Evolutionary conservation across 1,140 invertebrate genomes (phyloP), one percentile per base, ranked within the genome.

Genomic region (Drosophila ironensis): DNA sequence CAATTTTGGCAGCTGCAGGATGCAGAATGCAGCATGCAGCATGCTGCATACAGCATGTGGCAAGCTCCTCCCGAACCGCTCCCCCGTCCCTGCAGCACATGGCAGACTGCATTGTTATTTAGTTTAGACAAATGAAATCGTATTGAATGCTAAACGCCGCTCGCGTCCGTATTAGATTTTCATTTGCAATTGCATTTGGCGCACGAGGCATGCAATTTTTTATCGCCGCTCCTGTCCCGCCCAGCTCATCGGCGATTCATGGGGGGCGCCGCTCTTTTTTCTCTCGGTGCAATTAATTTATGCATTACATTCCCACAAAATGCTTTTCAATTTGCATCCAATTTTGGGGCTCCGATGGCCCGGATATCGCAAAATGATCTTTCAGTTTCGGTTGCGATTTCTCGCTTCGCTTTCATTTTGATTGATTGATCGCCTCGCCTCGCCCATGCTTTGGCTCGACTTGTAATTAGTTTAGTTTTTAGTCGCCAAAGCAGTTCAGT

Each of bases 121-220:
- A 81, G 75, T 80, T 80, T 80, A 81, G 76, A 71, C 66, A 70
- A 80, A 80, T 78, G 72, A 42, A 80, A 80, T 80, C 45, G 2
- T 22, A 3, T 22, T 2, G 70, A 70, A 78, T 73, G 69, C 74
- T 78, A 77, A 77, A 67, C 47, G 75, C 42, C 44, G 53, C n/a
- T n/a, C 33, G 60, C 27, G 46, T 80, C 52, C 70, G 67, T 53
- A 71, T 74, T 63, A 50, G 40, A 82, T 72, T 82, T 81, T 72
- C 60, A 75, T 81, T 77, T 82, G 63, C 64, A 63, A 75, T 75
- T 72, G 48, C 52, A 50, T 63, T 48, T n/a, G n/a, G n/a, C n/a
- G n/a, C n/a, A n/a, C n/a, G n/a, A n/a, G n/a, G n/a, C n/a, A n/a
- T n/a, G n/a, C 33, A 9, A 22, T 50, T 17, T 35, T 69, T 76